Percentiles rank a stretch among this genome's conserved stretches.
Conservation (phyloP, 2,113 vertebrate species). For the Callocephalon fimbriatum region DNA sequence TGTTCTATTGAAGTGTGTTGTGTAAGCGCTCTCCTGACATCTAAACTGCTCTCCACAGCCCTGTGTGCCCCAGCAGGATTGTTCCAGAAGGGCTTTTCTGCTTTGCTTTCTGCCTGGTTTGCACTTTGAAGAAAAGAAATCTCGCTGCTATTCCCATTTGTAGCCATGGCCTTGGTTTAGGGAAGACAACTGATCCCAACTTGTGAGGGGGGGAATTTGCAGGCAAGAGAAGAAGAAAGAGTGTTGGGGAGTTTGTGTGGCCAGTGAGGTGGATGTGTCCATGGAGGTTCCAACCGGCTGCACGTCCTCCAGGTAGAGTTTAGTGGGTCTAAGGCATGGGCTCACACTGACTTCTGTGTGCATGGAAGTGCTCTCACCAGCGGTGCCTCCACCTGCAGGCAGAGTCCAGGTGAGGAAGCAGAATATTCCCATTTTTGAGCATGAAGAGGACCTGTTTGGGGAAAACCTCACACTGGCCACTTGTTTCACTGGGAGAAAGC, state of each 20-base stretch:
- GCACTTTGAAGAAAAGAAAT: neutral
- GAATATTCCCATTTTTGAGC: fast-evolving
- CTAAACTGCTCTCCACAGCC: neutral
- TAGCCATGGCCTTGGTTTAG: neutral
- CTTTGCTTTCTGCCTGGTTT: neutral
- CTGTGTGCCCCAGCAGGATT: neutral
- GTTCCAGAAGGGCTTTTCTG: neutral
- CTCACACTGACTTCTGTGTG: fast-evolving
- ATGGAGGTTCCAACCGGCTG: fast-evolving
- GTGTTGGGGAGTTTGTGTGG: neutral
- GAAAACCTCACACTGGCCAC: fast-evolving
- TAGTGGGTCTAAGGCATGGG: neutral
- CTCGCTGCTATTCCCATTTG: fast-evolving
- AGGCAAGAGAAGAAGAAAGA: neutral
- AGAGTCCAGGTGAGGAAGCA: neutral
- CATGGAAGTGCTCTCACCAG: fast-evolving
- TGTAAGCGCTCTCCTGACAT: neutral
- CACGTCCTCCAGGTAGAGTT: fast-evolving
- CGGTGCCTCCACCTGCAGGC: fast-evolving
- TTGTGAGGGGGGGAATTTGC: neutral
- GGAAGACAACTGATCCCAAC: neutral
- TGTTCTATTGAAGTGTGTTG: neutral
- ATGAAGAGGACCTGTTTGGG: fast-evolving
- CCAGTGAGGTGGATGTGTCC: neutral
- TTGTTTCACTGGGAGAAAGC: fast-evolving